Percentiles rank a stretch among this genome's conserved stretches.
These are phyloP conservation scores for Aphelocoma californica DNA, from an alignment of 2,797 vertebrate species.

Conservation along the genomic window DNA sequence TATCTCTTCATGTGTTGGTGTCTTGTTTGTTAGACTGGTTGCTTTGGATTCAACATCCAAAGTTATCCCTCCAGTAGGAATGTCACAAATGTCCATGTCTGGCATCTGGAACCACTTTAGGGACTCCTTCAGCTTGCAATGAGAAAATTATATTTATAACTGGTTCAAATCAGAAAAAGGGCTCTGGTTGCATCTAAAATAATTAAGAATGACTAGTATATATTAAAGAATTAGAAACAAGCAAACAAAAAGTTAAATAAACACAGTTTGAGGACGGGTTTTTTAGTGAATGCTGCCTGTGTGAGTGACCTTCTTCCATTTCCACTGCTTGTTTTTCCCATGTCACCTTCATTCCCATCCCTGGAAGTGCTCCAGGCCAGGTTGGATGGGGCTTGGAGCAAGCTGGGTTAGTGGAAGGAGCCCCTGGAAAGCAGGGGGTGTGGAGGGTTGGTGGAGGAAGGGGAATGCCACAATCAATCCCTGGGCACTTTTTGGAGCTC, in stretches of 20 bases:
- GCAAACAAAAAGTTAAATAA: not conserved
- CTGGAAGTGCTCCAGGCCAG: not conserved
- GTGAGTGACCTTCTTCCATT: not conserved
- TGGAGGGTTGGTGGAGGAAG: not conserved
- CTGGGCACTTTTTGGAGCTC: not conserved
- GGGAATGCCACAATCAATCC: not conserved
- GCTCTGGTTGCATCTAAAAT: conserved; percentile 19
- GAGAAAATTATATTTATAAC: conserved; percentile 51
- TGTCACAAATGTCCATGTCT: not conserved
- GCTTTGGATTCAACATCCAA: conserved; percentile 46
- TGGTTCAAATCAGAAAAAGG: conserved; percentile 35
- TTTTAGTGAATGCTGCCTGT: not conserved
- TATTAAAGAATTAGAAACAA: not conserved
- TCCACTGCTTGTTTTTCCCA: not conserved
- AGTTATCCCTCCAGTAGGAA: conserved; percentile 25
- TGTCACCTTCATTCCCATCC: not conserved
- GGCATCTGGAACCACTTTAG: conserved; percentile 60
- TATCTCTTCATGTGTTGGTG: conserved; percentile 9
- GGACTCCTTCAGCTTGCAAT: not conserved
- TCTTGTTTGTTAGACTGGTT: conserved; percentile 12
- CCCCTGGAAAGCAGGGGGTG: not conserved
- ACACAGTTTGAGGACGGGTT: not conserved
- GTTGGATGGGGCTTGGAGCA: not conserved
- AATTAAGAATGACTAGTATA: conserved; percentile 45
- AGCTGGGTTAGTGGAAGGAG: accelerated